Conservation (phyloP, 2,888 invertebrate genomes). For the Drosophila algonquin region DNA sequence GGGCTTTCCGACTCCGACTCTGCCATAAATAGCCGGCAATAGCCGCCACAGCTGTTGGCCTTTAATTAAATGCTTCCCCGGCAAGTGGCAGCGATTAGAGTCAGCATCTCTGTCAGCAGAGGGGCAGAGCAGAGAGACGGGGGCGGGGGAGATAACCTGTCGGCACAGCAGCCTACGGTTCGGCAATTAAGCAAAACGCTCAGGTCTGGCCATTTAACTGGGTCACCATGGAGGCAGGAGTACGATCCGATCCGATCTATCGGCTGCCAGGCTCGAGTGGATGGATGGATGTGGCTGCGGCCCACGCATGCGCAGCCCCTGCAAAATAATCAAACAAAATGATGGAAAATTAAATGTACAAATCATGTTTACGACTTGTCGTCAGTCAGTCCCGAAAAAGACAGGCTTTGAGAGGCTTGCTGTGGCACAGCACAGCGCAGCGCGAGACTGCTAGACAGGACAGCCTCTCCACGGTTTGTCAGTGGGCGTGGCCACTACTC, state of each 20-base stretch:
- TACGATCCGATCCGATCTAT: slow-evolving; percentile 25
- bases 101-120: background rate
- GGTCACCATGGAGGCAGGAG: slow-evolving; percentile 41
- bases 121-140: background rate
- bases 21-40: slow-evolving; percentile 70
- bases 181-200: slow-evolving; percentile 69
- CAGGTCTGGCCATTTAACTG: slow-evolving; percentile 33
- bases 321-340: slow-evolving; percentile 63
- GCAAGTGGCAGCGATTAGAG: slow-evolving; percentile 40
- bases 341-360: slow-evolving; percentile 77
- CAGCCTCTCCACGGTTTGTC: slow-evolving; percentile 17
- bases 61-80: slow-evolving; percentile 57
- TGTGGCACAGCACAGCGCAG: no score
- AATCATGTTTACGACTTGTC: slow-evolving; percentile 77
- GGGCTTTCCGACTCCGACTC: slow-evolving; percentile 53
- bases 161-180: slow-evolving; percentile 60
- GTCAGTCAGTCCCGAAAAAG: slow-evolving; percentile 44
- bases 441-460: slow-evolving; percentile 18
- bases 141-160: slow-evolving; percentile 39
- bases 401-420: slow-evolving; percentile 8
- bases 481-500: slow-evolving; percentile 66
- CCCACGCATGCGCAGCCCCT: slow-evolving; percentile 52
- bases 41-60: slow-evolving; percentile 48
- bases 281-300: slow-evolving; percentile 6
- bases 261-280: slow-evolving; percentile 11